Conservation (phyloP, 2,888 invertebrate species). For the Emmelina monodactyla region DNA sequence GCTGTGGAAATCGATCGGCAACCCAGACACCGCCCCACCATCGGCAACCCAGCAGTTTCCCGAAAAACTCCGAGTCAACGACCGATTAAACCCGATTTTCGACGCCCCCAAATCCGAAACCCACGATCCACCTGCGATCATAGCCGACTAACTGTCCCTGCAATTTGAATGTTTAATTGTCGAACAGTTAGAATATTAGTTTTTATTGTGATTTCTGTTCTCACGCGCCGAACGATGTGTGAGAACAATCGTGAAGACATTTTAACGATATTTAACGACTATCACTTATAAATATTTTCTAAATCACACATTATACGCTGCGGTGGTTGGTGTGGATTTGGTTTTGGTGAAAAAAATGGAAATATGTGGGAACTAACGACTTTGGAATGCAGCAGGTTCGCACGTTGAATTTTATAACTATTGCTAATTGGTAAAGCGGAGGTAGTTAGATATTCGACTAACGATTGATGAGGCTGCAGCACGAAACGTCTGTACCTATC, state of each 20-base stretch:
- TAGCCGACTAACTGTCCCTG: slow-evolving; percentile 43
- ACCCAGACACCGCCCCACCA: no score
- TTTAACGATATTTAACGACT: slow-evolving; percentile 16
- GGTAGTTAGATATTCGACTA: neutral
- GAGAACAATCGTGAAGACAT: slow-evolving; percentile 44
- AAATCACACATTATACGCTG: slow-evolving; percentile 8
- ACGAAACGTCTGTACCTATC: no score
- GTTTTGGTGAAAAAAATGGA: neutral
- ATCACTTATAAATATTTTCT: slow-evolving; percentile 9
- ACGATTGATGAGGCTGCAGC: neutral
- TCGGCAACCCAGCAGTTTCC: slow-evolving; percentile 37
- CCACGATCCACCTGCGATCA: slow-evolving; percentile 53
- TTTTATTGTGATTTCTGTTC: slow-evolving; percentile 44
- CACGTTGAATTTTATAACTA: slow-evolving; percentile 1
- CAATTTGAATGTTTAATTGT: slow-evolving; percentile 51
- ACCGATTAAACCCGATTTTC: slow-evolving; percentile 49
- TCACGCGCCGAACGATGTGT: slow-evolving; percentile 43
- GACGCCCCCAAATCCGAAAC: slow-evolving; percentile 42
- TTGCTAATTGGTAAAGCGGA: neutral
- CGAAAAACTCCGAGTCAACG: slow-evolving; percentile 39
- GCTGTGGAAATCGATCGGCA: slow-evolving; percentile 58
- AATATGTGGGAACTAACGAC: slow-evolving; percentile 1
- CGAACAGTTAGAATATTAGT: slow-evolving; percentile 46
- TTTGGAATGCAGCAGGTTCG: neutral
- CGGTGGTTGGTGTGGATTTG: neutral